phyloP scores from a whole-genome alignment of 2,113 vertebrate species.

The Chelonoidis abingdonii region DNA sequence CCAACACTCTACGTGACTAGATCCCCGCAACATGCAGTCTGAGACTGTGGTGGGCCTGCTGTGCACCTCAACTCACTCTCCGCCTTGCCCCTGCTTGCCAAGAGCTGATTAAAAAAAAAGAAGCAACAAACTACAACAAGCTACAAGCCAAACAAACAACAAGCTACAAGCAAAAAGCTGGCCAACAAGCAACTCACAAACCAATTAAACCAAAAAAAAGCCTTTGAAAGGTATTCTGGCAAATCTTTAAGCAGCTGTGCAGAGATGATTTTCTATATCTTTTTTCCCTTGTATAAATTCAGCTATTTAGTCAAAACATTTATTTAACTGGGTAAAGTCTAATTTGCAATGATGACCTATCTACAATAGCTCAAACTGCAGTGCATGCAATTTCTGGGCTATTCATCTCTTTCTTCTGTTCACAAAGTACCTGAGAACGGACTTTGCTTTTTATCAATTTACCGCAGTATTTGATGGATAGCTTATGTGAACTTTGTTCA shows the following conservation, averaged over 20 bases:
- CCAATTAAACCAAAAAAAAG: no score
- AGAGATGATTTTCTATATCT: neutral
- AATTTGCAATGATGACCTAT: neutral
- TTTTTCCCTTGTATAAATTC: accelerated
- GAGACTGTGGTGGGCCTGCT: no score
- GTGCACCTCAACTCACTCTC: no score
- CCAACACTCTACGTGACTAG: no score
- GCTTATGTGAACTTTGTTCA: neutral
- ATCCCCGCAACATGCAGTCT: no score
- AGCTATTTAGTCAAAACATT: neutral
- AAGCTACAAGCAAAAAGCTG: no score
- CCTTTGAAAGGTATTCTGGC: neutral
- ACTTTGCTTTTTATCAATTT: neutral
- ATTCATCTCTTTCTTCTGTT: neutral
- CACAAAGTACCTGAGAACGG: neutral
- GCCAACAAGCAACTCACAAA: no score
- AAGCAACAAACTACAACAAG: no score
- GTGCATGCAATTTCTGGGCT: neutral
- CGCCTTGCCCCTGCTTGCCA: no score
- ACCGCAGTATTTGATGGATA: neutral
- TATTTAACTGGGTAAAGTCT: neutral
- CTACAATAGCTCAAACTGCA: neutral
- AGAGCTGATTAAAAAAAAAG: no score
- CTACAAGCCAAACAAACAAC: no score
- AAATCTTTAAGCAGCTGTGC: neutral